These are phyloP conservation scores for Glaucomys volans DNA, from an alignment of 2,113 vertebrate species.

Conservation along the genomic window DNA sequence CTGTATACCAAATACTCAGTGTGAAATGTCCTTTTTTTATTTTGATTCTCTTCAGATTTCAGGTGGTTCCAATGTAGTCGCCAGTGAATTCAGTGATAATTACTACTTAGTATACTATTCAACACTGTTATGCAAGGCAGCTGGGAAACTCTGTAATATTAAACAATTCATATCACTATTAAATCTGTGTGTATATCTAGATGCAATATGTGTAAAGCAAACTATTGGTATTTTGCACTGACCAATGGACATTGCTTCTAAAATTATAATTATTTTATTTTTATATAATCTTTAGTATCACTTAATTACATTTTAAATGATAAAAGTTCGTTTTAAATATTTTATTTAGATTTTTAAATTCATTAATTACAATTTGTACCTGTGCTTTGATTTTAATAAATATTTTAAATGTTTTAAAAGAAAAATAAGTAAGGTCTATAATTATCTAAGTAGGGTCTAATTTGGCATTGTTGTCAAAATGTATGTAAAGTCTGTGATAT, in stretches of 20 bases:
- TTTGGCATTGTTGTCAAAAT: neutral
- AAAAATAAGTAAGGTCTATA: neutral
- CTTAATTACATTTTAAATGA: neutral
- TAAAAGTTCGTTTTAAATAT: neutral
- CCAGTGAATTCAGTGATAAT: neutral
- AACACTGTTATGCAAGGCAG: neutral
- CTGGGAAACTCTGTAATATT: neutral
- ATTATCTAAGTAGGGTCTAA: neutral
- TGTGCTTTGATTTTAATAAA: neutral
- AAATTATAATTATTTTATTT: neutral
- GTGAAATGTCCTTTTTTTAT: neutral
- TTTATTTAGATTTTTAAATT: neutral
- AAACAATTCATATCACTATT: neutral
- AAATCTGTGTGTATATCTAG: neutral
- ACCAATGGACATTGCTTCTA: neutral
- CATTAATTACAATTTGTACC: neutral
- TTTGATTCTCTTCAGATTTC: neutral
- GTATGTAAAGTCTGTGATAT: neutral
- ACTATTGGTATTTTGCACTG: neutral
- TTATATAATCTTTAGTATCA: neutral
- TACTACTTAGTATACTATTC: neutral
- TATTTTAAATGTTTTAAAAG: conserved; percentile 7
- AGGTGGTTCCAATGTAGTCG: neutral
- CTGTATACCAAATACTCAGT: neutral
- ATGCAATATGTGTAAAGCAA: neutral